Evolutionary conservation across 2,113 vertebrate species (phyloP).

Genomic region (Apistogramma diplotaenia): DNA sequence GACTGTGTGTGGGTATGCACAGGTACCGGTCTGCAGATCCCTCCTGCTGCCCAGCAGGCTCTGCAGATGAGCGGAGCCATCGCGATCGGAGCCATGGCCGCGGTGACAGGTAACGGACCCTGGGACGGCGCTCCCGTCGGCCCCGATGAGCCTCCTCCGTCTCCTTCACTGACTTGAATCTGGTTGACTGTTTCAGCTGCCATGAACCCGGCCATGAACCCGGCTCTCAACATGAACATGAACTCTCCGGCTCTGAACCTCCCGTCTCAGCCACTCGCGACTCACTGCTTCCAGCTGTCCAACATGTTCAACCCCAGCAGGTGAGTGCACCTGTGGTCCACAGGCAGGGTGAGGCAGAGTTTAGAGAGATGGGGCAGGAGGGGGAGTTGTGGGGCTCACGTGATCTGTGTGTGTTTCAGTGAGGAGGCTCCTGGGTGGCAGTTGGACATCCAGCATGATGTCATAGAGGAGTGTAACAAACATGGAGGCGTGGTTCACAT

Average conservation of each 20-base stretch:
- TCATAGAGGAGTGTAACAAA: slow-evolving; percentile 98
- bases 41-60: slow-evolving; percentile 95
- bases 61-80: slow-evolving; percentile 97
- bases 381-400: not conserved
- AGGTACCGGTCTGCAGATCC: slow-evolving; percentile 96
- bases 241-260: slow-evolving; percentile 68
- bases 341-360: too few species aligned
- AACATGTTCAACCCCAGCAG: slow-evolving; percentile 96
- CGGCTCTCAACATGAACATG: slow-evolving; percentile 69
- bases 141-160: too few species aligned
- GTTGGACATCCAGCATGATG: slow-evolving; percentile 93
- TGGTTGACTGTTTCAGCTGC: slow-evolving; percentile 51
- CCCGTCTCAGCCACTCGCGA: slow-evolving; percentile 88
- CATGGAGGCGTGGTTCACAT: slow-evolving; percentile 96
- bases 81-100: slow-evolving; percentile 92
- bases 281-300: slow-evolving; percentile 96
- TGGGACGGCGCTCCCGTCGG: too few species aligned
- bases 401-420: slow-evolving; percentile 65
- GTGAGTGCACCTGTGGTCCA: slow-evolving; percentile 63
- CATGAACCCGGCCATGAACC: slow-evolving; percentile 72
- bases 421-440: slow-evolving; percentile 93
- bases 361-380: not conserved
- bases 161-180: not conserved
- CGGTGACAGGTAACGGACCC: slow-evolving; percentile 78
- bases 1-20: not conserved